Conservation (phyloP, 2,113 vertebrate species). For the Alexandromys fortis region DNA sequence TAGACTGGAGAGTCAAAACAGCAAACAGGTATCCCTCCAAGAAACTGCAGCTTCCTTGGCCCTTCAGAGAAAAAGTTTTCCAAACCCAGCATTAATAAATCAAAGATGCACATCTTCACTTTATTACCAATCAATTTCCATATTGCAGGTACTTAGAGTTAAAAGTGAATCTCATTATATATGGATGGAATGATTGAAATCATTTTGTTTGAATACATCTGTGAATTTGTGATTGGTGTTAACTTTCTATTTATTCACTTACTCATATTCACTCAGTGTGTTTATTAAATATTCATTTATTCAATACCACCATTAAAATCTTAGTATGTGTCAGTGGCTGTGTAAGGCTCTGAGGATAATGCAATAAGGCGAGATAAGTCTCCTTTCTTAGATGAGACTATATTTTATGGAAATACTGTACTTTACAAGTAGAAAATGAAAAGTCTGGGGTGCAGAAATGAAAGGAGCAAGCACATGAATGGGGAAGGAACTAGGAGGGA, state of each 20-base stretch:
- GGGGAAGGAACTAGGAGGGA: background rate
- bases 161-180: conserved; percentile 2
- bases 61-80: background rate
- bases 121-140: conserved; percentile 34
- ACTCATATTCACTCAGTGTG: background rate
- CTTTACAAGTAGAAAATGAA: background rate
- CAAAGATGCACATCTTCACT: background rate
- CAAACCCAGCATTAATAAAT: conserved; percentile 6
- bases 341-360: background rate
- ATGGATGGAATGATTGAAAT: conserved; percentile 25
- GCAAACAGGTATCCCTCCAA: background rate
- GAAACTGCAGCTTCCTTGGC: background rate
- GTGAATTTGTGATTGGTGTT: conserved; percentile 45
- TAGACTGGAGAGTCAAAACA: background rate
- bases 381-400: background rate
- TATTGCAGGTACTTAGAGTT: background rate
- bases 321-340: background rate
- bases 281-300: conserved; percentile 57
- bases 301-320: conserved; percentile 15
- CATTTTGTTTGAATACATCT: conserved; percentile 28
- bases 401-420: background rate
- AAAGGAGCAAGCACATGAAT: fast-evolving
- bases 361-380: background rate
- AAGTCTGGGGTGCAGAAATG: fast-evolving
- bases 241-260: conserved; percentile 45